Conservation (phyloP, 2,113 vertebrate species). For the Arvicanthis niloticus region DNA sequence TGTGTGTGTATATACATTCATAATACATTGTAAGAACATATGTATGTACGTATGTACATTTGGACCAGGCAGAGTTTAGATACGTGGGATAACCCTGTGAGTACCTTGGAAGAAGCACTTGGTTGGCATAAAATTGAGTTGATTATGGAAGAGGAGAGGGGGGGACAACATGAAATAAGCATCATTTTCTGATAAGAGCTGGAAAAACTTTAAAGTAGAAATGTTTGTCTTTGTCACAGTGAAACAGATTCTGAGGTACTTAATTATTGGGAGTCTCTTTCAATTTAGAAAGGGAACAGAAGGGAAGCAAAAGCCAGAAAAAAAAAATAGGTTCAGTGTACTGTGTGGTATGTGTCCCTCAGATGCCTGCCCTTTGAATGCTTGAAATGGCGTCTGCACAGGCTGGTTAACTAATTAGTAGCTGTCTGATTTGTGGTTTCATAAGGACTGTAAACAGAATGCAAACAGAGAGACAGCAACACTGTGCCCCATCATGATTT, state of each 20-base stretch:
- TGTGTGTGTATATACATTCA: background rate
- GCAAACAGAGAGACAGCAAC: background rate
- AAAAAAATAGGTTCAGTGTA: background rate
- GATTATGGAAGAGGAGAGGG: background rate
- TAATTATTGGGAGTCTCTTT: background rate
- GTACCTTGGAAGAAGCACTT: background rate
- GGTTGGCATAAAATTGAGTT: background rate
- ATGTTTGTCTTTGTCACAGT: background rate
- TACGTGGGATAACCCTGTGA: background rate
- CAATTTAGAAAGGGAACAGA: background rate
- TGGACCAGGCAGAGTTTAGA: background rate
- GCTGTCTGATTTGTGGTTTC: background rate
- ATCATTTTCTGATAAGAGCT: background rate
- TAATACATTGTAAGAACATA: too few species aligned
- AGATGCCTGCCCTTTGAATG: background rate
- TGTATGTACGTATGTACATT: too few species aligned
- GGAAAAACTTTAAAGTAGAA: background rate
- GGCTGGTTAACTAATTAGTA: background rate
- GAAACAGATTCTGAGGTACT: background rate
- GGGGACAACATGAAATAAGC: too few species aligned
- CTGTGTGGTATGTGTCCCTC: background rate
- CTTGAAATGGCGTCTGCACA: background rate
- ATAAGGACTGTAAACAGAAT: background rate
- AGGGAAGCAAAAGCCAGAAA: background rate
- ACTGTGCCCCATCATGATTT: background rate